Conservation (phyloP, 1,140 invertebrate genomes). For the Coptotermes formosanus region DNA sequence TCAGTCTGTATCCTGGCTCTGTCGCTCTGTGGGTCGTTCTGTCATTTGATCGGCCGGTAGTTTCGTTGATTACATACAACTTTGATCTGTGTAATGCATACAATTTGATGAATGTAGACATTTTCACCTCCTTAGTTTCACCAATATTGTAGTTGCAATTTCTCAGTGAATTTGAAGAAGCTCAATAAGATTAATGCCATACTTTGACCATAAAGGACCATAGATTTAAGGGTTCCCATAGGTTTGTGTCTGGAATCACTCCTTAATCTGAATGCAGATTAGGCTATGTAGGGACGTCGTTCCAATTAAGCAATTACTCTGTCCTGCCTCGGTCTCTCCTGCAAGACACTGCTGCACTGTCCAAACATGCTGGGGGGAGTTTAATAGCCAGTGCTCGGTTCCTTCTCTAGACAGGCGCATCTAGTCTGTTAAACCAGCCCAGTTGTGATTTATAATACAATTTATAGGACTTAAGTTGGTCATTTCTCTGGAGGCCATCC, state of each 20-base stretch:
- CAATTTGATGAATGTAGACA: too few relatives aligned
- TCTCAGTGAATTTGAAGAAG: neutral
- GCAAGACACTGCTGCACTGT: neutral
- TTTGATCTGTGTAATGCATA: too few relatives aligned
- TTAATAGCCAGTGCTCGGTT: neutral
- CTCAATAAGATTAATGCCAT: neutral
- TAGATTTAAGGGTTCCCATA: neutral
- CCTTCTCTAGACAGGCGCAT: neutral
- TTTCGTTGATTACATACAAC: too few relatives aligned
- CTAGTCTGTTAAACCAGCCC: neutral
- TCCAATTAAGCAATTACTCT: neutral
- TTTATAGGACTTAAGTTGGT: neutral
- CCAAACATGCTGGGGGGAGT: neutral
- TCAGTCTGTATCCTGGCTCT: too few relatives aligned
- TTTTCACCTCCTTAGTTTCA: too few relatives aligned
- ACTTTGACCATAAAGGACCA: neutral
- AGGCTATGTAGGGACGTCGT: neutral
- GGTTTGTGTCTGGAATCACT: neutral
- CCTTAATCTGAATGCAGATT: neutral
- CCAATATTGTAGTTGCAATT: neutral
- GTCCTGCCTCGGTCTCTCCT: neutral
- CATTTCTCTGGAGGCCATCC: neutral
- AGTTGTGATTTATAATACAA: constrained; percentile 19
- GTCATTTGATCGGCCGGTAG: too few relatives aligned
- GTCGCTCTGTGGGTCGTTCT: too few relatives aligned